Conservation (phyloP, 1,140 invertebrate species). For the Cyclina sinensis region DNA sequence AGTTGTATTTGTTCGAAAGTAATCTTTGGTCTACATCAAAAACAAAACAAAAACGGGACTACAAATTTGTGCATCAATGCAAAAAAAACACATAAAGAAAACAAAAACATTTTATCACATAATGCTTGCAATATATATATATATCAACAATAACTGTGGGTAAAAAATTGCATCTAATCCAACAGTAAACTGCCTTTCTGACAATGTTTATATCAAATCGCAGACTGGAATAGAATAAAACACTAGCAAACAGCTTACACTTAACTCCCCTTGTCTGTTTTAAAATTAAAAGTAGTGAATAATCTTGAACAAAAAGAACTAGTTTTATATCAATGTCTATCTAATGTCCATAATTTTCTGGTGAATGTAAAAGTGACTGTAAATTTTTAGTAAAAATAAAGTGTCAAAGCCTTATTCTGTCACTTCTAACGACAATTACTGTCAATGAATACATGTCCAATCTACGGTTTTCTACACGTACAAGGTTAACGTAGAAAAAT, state of each 20-base stretch:
- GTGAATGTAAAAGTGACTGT: neutral
- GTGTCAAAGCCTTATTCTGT: too few species aligned
- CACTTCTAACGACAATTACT: too few species aligned
- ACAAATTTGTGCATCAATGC: neutral
- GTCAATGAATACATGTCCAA: too few species aligned
- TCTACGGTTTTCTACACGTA: neutral
- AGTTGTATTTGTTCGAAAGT: neutral
- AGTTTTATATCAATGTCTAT: neutral
- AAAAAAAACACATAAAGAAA: slow-evolving; percentile 35
- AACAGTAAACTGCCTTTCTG: slow-evolving; percentile 14
- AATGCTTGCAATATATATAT: slow-evolving; percentile 42
- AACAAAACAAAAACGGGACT: slow-evolving; percentile 21
- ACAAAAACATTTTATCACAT: slow-evolving; percentile 47
- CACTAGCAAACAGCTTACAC: neutral
- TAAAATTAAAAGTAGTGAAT: neutral
- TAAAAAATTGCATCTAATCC: slow-evolving; percentile 33
- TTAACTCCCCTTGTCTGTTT: neutral
- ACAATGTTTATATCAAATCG: neutral
- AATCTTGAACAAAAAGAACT: neutral
- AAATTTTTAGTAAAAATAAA: too few species aligned
- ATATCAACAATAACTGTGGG: slow-evolving; percentile 20
- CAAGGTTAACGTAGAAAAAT: neutral
- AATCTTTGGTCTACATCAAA: slow-evolving; percentile 34
- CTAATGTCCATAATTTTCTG: neutral
- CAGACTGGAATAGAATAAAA: neutral